A percentile compares a stretch with the other conserved stretches of the same genome.
Evolutionary conservation across 2,797 vertebrate genomes (phyloP).

Genomic region (Emys orbicularis): DNA sequence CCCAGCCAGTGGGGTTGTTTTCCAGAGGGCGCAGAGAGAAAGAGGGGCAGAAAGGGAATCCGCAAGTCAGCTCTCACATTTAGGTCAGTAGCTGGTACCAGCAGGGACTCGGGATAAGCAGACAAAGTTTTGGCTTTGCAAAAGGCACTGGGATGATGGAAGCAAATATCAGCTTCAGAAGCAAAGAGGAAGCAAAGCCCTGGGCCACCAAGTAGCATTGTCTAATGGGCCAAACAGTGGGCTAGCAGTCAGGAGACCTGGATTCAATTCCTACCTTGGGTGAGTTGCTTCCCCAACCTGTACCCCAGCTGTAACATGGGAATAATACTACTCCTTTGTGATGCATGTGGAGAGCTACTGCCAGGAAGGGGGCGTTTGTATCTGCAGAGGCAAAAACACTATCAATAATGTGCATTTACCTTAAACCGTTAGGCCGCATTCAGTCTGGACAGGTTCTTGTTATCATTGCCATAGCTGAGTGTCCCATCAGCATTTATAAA

Average conservation of each 20-base stretch:
- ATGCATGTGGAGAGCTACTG: no score
- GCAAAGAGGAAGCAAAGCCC: not conserved
- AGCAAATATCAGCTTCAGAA: not conserved
- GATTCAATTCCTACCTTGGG: not conserved
- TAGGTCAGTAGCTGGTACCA: not conserved
- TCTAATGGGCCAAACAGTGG: not conserved
- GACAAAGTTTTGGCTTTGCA: not conserved
- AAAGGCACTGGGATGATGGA: not conserved
- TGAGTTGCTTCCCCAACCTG: not conserved
- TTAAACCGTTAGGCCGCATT: not conserved
- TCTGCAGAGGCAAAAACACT: not conserved
- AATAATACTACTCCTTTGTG: not conserved
- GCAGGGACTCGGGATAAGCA: not conserved
- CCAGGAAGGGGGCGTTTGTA: not conserved
- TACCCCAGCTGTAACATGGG: not conserved
- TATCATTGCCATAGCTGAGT: not conserved
- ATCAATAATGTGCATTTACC: not conserved
- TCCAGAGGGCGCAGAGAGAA: slow-evolving; percentile 12
- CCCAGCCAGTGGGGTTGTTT: not conserved
- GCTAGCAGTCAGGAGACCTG: not conserved
- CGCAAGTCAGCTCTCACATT: not conserved
- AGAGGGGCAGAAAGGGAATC: not conserved
- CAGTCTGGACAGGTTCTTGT: not conserved
- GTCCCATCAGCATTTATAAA: not conserved
- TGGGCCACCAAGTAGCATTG: not conserved